Base-by-base conservation (phyloP, 2,113 vertebrate genomes). In the Brevimyrus niger region DNA sequence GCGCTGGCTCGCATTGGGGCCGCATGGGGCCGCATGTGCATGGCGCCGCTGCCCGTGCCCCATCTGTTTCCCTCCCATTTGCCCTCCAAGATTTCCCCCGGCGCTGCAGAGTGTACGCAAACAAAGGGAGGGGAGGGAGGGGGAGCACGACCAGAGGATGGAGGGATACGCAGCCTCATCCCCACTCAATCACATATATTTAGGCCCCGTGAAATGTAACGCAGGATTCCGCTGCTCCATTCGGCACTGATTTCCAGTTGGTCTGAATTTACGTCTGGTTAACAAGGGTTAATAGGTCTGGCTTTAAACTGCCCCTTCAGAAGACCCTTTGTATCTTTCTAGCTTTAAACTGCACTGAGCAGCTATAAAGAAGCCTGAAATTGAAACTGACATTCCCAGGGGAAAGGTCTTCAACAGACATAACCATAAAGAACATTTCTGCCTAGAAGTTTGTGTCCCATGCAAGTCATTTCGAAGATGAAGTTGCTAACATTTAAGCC, bases 11-110 rank as follows among this genome's bases (percentile, higher is more conserved):
- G n/a, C n/a, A n/a, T n/a, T n/a, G n/a, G n/a, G n/a, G n/a, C n/a
- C 90, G 90, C 91, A 89, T 89, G 88, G 88, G 85, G 91, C 89
- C 88, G 42, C 88, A 82, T 87, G 80, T 91, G 89, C 92, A 90
- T 88, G 91, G 94, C 90, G 91, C 92, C 91, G 89, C 91, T 93
- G 93, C 92, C 94, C 95, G 93, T 93, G 91, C 92, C 93, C 95
- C 94, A 94, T 93, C 93, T 94, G 93, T 93, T 91, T 91, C 86
- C 76, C 53, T 42, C 89, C 55, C 89, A 69, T 19, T 44, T 51
- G 89, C 4, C 88, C 84, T 89, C 86, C 55, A 80, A 80, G 73
- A 80, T 80, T 84, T 89, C 87, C 87, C 87, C 91, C 38, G 53
- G 53, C 55, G 55, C 55, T 61, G 55, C 87, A 87, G 35, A 87